These are phyloP conservation scores for Choloepus didactylus DNA, from an alignment of 2,797 vertebrate species.

Conservation along the genomic window DNA sequence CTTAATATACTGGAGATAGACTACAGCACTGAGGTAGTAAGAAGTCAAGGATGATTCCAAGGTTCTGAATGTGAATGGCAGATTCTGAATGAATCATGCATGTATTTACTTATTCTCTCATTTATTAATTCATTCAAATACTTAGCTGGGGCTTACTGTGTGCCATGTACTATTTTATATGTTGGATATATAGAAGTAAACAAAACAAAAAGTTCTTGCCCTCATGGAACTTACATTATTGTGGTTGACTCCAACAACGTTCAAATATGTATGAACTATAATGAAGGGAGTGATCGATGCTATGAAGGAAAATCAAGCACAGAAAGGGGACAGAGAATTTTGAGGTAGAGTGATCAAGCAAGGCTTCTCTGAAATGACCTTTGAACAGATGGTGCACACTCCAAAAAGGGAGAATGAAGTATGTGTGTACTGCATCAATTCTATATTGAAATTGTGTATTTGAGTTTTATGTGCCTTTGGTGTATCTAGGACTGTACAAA, in stretches of 20 bases:
- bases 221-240: not conserved
- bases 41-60: not conserved
- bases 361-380: not conserved
- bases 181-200: not conserved
- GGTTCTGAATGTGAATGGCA: slow-evolving; percentile 15
- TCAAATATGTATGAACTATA: not conserved
- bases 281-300: not conserved
- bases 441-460: not conserved
- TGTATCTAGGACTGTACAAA: not conserved
- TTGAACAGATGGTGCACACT: not conserved
- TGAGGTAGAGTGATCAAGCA: not conserved
- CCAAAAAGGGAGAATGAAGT: not conserved
- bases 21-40: not conserved
- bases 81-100: not conserved
- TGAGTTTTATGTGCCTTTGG: not conserved
- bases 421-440: not conserved
- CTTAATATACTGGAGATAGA: not conserved
- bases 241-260: not conserved
- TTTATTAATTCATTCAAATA: not conserved
- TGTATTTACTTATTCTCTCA: not conserved
- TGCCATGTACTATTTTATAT: not conserved
- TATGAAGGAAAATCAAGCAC: not conserved
- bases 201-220: not conserved
- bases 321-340: not conserved
- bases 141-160: not conserved